Percentiles rank a stretch among this genome's conserved stretches.
Evolutionary conservation across 2,797 vertebrate species (phyloP).

Genomic region (Eulemur rubriventer): DNA sequence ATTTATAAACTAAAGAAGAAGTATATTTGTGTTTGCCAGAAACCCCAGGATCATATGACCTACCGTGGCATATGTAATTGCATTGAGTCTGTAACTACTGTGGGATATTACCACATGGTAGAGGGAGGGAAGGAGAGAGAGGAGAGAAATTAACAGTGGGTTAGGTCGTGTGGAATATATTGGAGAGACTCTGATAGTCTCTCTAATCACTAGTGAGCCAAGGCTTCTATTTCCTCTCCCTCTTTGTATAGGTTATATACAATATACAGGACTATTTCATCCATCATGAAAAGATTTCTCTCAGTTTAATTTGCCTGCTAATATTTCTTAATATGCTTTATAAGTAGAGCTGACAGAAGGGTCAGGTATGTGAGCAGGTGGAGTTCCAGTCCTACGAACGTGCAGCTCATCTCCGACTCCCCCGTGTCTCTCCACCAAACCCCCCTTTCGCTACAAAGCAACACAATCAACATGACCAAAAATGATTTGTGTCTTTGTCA

Average conservation of each 20-base stretch:
- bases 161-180: background rate
- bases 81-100: too few relatives aligned
- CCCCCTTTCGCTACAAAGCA: rapidly evolving
- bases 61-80: background rate
- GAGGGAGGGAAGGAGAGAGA: background rate
- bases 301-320: background rate
- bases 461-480: background rate
- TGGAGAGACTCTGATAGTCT: background rate
- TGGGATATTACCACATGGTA: background rate
- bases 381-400: background rate
- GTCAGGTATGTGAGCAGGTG: background rate
- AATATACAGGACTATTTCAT: background rate
- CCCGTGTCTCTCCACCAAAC: too few relatives aligned
- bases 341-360: background rate
- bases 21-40: background rate
- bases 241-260: background rate
- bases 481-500: background rate
- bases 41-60: background rate
- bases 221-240: background rate
- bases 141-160: too few relatives aligned
- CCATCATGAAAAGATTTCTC: background rate
- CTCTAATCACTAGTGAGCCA: background rate
- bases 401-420: rapidly evolving
- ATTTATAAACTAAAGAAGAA: background rate
- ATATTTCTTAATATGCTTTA: background rate